Evolutionary conservation across 2,113 vertebrate species (phyloP).

Genomic region (Castor canadensis): DNA sequence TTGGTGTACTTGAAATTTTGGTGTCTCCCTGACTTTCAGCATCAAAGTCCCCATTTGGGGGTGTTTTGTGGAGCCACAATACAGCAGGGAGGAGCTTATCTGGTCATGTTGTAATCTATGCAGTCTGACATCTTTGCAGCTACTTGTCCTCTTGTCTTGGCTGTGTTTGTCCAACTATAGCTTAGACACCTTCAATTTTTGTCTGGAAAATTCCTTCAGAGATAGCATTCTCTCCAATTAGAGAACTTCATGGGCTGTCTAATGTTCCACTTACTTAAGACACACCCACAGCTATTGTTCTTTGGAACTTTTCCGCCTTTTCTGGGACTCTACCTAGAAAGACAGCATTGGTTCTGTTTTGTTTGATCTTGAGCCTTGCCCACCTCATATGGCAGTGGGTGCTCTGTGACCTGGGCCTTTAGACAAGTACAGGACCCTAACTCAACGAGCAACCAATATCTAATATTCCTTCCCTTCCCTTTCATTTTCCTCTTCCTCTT

Average conservation of each 20-base stretch:
- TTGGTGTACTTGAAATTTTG: neutral
- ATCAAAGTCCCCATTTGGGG: neutral
- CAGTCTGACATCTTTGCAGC: neutral
- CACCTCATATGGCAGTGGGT: neutral
- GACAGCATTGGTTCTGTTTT: neutral
- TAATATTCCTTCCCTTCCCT: neutral
- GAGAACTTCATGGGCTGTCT: neutral
- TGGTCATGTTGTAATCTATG: neutral
- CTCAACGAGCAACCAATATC: neutral
- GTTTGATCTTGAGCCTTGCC: neutral
- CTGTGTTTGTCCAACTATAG: neutral
- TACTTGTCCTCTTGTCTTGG: neutral
- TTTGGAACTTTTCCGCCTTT: neutral
- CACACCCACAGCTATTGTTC: neutral
- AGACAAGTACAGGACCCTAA: neutral
- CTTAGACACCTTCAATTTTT: neutral
- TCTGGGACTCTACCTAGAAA: neutral
- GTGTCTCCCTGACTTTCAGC: neutral
- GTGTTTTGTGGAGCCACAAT: neutral
- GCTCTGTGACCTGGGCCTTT: accelerated
- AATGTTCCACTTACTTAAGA: neutral
- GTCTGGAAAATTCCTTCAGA: neutral
- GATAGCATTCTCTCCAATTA: neutral
- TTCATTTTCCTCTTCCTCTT: neutral
- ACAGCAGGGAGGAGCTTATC: neutral